phyloP scores from a whole-genome alignment of 2,797 vertebrate species.

The Taenioides sp. region DNA sequence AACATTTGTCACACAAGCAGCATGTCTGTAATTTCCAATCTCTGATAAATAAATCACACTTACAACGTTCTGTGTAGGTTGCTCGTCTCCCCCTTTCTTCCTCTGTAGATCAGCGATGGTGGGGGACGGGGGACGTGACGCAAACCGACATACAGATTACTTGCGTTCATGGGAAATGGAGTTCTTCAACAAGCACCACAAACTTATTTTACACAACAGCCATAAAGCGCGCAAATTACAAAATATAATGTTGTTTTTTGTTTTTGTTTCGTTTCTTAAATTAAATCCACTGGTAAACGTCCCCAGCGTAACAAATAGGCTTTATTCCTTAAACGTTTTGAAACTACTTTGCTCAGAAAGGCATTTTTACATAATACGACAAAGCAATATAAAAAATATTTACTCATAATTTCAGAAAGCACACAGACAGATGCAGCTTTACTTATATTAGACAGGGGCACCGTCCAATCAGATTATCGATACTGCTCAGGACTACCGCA shows the following conservation, averaged over 20 bases:
- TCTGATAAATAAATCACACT: constrained; percentile 64
- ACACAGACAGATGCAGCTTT: not conserved
- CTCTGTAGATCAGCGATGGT: constrained; percentile 74
- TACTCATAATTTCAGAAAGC: constrained; percentile 57
- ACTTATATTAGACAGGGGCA: constrained; percentile 46
- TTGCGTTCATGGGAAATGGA: constrained; percentile 71
- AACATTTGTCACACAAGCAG: constrained; percentile 41
- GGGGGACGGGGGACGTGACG: constrained; percentile 78
- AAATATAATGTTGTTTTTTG: not conserved
- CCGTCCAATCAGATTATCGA: constrained; percentile 59
- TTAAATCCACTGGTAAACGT: not conserved
- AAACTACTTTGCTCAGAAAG: not conserved
- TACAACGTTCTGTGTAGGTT: constrained; percentile 69
- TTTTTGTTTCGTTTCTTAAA: not conserved
- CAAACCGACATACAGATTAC: constrained; percentile 65
- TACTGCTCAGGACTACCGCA: constrained; percentile 46
- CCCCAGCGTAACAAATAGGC: not conserved
- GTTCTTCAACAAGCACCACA: constrained; percentile 22
- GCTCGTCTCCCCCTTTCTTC: constrained; percentile 83
- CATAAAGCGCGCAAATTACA: not conserved
- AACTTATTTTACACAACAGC: not conserved
- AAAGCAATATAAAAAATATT: not conserved
- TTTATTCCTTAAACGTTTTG: not conserved
- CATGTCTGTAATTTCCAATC: constrained; percentile 44
- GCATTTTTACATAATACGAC: not conserved